Evolutionary conservation across 2,888 invertebrate genomes (phyloP), one percentile per base, ranked within the genome.

Genomic region (Meteorus colon): DNA sequence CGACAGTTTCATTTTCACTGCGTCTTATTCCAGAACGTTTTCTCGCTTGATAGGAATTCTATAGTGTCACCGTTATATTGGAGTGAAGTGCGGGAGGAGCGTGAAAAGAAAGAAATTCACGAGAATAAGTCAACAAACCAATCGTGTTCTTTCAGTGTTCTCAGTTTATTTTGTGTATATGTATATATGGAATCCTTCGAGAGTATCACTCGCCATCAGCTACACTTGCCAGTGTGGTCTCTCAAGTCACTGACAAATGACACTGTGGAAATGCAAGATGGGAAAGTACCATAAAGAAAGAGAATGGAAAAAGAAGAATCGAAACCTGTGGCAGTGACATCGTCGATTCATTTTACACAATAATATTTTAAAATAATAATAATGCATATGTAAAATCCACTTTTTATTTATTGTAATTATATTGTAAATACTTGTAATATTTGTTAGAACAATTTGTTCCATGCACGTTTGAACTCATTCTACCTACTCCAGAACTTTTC

Each of bases 211-310:
- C 34, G 14, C 34, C 24, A 27, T 37, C 37, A 37, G 12, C 41
- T 19, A 29, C 71, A 60, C 71, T 71, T 59, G 27, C 60, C 45
- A 45, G 14, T 48, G 62, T 27, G 31, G 48, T 69, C 19, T 51
- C 41, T 29, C n/a, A 48, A 12, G 59, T 31, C 74, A 74, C 69
- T 69, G 66, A 74, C 68, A 74, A 74, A 74, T 59, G 74, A 74
- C 62, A 19, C 24, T n/a, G 68, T 41, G 67, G 29, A 48, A 34
- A 16, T 59, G 29, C 5, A 37, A 74, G 31, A 68, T 55, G 59
- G 24, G 63, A 60, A 59, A 59, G 45, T 31, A 74, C 29, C 59
- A 14, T 51, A 55, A 31, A 34, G 8, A 31, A 3, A 8, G 34
- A 51, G 31, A 34, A 59, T 12, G 12, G 12, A 45, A 60, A 29